Evolutionary conservation across 1,140 invertebrate genomes (phyloP).

Genomic region (Drosophila tropicalis): DNA sequence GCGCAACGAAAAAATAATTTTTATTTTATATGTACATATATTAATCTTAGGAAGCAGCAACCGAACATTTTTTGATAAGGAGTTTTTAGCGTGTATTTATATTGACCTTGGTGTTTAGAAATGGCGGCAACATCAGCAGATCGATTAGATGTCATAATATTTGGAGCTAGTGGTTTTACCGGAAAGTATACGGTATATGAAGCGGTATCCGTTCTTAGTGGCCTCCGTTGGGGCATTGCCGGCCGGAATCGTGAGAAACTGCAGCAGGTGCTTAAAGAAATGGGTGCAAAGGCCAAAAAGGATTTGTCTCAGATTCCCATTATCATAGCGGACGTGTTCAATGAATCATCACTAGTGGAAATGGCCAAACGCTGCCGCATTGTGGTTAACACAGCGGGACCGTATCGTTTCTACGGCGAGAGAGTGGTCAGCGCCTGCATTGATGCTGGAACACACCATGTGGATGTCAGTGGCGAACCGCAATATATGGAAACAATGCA

Average conservation of each 20-base stretch:
- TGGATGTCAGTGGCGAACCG: slow-evolving; percentile 97
- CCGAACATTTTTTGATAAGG: slow-evolving; percentile 22
- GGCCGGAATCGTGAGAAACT: slow-evolving; percentile 86
- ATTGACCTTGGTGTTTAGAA: slow-evolving; percentile 11
- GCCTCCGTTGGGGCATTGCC: slow-evolving; percentile 79
- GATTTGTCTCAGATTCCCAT: slow-evolving; percentile 87
- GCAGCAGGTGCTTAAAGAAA: slow-evolving; percentile 86
- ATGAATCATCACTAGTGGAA: slow-evolving; percentile 87
- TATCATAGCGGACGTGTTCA: slow-evolving; percentile 90
- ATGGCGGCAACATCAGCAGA: slow-evolving; percentile 68
- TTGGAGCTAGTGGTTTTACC: slow-evolving; percentile 94
- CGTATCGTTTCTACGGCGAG: slow-evolving; percentile 95
- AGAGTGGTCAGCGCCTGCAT: slow-evolving; percentile 95
- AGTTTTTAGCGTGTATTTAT: slow-evolving; percentile 7
- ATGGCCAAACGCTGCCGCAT: slow-evolving; percentile 90
- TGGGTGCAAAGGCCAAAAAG: slow-evolving; percentile 84
- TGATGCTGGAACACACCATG: slow-evolving; percentile 90
- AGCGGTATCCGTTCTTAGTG: slow-evolving; percentile 85
- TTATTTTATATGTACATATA: no score
- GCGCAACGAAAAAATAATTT: neutral
- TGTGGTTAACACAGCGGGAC: slow-evolving; percentile 94
- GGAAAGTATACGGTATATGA: slow-evolving; percentile 90
- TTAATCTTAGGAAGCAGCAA: neutral
- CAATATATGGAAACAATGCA: slow-evolving; percentile 95
- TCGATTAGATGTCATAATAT: slow-evolving; percentile 88